Base-by-base conservation (phyloP, 2,797 vertebrate species). In the Hemitrygon akajei region DNA sequence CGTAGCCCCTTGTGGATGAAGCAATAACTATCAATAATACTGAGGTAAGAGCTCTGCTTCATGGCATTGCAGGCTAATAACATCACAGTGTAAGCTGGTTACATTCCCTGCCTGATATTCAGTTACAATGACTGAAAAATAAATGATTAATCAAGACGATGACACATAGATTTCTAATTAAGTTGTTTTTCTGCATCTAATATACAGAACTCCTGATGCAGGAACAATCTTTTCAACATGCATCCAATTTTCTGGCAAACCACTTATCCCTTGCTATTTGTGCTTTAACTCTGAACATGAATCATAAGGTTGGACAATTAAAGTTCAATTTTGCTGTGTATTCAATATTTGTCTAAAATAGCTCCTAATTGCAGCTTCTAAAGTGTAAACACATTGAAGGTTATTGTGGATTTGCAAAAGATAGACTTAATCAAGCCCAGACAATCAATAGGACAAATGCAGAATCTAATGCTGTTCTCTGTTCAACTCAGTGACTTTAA, bases 351-450 rank as follows among this genome's bases (percentile, higher is more conserved):
- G 58, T 91, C 75, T 93, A 60, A 81, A 94, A 94, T 82, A 93
- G 60, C 91, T 94, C 94, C 94, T 93, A 94, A 95, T 95, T 93
- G 89, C 93, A 94, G 92, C 93, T 95, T 93, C 94, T 93, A 94
- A 94, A 91, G 94, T 94, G 93, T 94, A 94, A 95, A 94, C 94
- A 94, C 94, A 94, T 94, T 94, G 94, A 95, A 94, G 94, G 95
- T 95, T 94, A 94, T 93, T 82, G 94, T 95, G 94, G 94, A 95
- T 94, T 93, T 91, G 89, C 82, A 91, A 93, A 94, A 93, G 93
- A 92, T 94, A 94, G 94, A 95, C 94, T 95, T 95, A 95, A 95
- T 95, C 94, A 95, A 95, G 94, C 94, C 82, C 84, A 94, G 94
- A 60, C 71, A 94, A 94, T 94, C 94, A 94, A 94, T 95, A 94